Evolutionary conservation across 92 coral and sea anemone species (phyloP).

Genomic region (Palythoa grandis): DNA sequence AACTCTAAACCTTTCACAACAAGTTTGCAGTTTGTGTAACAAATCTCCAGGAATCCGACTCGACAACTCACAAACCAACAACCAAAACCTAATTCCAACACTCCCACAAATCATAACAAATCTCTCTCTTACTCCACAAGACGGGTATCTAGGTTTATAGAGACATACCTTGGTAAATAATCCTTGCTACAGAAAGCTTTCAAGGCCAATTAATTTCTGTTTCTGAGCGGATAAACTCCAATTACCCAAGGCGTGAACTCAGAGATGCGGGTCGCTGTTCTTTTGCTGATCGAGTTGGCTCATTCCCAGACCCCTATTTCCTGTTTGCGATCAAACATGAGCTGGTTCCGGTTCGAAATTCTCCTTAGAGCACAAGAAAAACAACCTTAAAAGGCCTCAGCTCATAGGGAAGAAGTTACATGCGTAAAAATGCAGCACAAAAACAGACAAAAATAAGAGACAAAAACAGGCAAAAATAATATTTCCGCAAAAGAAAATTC

Average conservation of each 20-base stretch:
- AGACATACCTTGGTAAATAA: slow-evolving; percentile 26
- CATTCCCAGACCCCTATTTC: slow-evolving; percentile 46
- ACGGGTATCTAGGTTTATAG: neutral
- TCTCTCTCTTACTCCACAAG: neutral
- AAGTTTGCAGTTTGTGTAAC: neutral
- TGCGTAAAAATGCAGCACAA: too few species aligned
- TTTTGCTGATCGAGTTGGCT: slow-evolving; percentile 29
- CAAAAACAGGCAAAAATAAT: too few species aligned
- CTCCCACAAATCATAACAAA: neutral
- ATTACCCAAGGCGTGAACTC: slow-evolving; percentile 41
- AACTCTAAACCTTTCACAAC: neutral
- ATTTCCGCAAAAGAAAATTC: too few species aligned
- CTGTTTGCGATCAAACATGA: slow-evolving; percentile 24
- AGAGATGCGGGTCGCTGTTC: slow-evolving; percentile 18
- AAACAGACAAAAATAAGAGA: too few species aligned
- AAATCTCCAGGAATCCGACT: neutral
- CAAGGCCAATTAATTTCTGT: neutral
- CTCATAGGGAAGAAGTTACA: too few species aligned
- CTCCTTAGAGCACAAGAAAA: neutral
- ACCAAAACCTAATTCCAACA: slow-evolving; percentile 2
- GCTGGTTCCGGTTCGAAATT: slow-evolving; percentile 15
- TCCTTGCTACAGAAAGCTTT: neutral
- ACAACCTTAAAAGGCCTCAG: too few species aligned
- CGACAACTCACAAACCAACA: neutral
- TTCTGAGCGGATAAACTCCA: slow-evolving; percentile 15